phyloP scores from a whole-genome alignment of 2,113 vertebrate species.

The Xenus cinereus region DNA sequence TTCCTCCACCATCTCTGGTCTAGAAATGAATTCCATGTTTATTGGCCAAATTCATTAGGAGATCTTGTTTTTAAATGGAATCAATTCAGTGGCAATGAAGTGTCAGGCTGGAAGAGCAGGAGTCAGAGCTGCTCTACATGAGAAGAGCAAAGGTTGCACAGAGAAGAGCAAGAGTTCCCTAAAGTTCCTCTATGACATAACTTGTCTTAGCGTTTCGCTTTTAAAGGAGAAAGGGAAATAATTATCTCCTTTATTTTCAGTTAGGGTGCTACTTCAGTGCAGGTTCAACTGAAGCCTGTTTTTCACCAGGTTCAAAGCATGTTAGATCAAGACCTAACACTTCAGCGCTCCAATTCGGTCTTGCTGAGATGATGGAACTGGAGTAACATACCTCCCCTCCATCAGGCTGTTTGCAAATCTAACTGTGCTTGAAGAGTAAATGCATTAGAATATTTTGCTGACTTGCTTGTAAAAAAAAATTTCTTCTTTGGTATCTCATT shows the following conservation, averaged over 20 bases:
- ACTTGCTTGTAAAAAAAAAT: not conserved
- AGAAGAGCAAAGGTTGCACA: not conserved
- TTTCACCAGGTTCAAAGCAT: not conserved
- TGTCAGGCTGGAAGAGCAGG: not conserved
- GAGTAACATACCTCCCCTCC: not conserved
- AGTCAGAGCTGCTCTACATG: not conserved
- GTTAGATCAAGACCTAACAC: not conserved
- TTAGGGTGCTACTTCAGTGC: not conserved
- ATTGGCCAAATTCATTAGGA: not conserved
- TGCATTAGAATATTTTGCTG: not conserved
- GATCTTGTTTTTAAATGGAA: not conserved
- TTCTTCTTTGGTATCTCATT: not conserved
- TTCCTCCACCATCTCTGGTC: not conserved
- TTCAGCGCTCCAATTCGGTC: rapidly evolving
- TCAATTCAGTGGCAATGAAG: not conserved
- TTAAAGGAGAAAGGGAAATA: not conserved
- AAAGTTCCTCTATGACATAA: not conserved
- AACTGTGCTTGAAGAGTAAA: not conserved
- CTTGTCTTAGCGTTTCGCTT: not conserved
- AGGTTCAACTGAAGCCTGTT: not conserved
- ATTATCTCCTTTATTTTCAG: not conserved
- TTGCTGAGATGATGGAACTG: not conserved
- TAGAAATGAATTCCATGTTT: not conserved
- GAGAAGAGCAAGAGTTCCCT: not conserved
- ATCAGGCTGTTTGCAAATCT: not conserved